Evolutionary conservation across 2,113 vertebrate species (phyloP).

Genomic region (Cettia cetti): DNA sequence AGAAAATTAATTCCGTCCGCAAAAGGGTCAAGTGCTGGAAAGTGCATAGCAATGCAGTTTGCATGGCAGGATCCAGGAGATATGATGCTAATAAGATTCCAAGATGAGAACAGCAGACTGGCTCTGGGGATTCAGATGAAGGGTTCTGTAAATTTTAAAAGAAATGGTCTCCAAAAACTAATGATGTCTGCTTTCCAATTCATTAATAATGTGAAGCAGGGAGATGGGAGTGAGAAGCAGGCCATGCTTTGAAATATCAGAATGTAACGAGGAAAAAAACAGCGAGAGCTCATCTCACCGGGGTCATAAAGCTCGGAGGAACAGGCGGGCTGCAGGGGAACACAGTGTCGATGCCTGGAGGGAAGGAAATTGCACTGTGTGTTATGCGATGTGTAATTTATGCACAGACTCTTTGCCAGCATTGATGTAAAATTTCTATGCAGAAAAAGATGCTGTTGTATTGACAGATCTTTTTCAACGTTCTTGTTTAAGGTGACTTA

Average conservation of each 20-base stretch:
- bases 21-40: constrained; percentile 92
- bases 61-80: constrained; percentile 85
- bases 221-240: constrained; percentile 74
- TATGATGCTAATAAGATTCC: constrained; percentile 93
- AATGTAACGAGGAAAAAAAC: constrained; percentile 74
- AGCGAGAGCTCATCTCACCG: constrained; percentile 69
- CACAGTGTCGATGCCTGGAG: constrained; percentile 38
- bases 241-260: constrained; percentile 80
- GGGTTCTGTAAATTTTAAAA: constrained; percentile 90
- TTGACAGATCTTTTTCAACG: constrained; percentile 60
- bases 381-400: constrained; percentile 58
- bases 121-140: constrained; percentile 89
- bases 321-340: constrained; percentile 54
- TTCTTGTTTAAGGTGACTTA: constrained; percentile 64
- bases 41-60: constrained; percentile 92
- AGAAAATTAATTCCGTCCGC: constrained; percentile 87
- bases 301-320: constrained; percentile 72
- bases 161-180: constrained; percentile 89
- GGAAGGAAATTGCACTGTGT: constrained; percentile 54
- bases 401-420: constrained; percentile 49
- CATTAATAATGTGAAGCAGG: constrained; percentile 89
- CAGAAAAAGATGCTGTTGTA: constrained; percentile 41
- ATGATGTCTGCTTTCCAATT: constrained; percentile 88
- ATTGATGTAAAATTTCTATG: constrained; percentile 52
- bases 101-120: constrained; percentile 83